Base-by-base conservation (phyloP, 1,140 invertebrate species). In the Gonatopus flavifemur region DNA sequence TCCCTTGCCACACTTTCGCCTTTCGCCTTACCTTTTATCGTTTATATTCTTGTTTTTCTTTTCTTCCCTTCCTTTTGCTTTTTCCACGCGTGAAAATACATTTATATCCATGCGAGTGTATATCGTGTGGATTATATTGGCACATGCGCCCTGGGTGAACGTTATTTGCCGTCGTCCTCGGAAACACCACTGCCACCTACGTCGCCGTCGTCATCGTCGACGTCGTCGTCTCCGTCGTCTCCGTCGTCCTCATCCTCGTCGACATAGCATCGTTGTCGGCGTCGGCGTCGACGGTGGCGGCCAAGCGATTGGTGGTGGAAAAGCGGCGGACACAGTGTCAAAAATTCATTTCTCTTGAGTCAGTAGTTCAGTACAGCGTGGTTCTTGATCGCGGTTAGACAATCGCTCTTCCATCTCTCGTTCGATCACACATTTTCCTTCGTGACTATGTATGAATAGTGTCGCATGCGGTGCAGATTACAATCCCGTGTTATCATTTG, bases 101-200 rank as follows among this genome's bases (percentile, higher is more conserved):
- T 4, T 18, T 6, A 38, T n/a, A 28, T 22, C 10, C 41, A 44
- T 35, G 52, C 39, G 44, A 41, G 36, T 42, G 30, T 32, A n/a
- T 44, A 45, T 50, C 24, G 52, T 58, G 58, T 62, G 64, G 70
- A 72, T 73, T 73, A 73, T 75, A 74, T 75, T 64, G 72, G 71
- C 71, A 74, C 71, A 74, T 74, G 71, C 71, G 71, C 73, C 46
- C 50, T 60, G n/a, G n/a, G n/a, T n/a, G n/a, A n/a, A n/a, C n/a
- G n/a, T n/a, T n/a, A n/a, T n/a, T n/a, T n/a, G 44, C 57, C 44
- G 48, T 35, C 44, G 52, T 59, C 50, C n/a, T n/a, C 44, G 49
- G 56, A 57, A 59, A 47, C 59, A 62, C 51, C n/a, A n/a, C n/a
- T n/a, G n/a, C n/a, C n/a, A n/a, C n/a, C n/a, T n/a, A n/a, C n/a